Conservation (phyloP, 2,113 vertebrate genomes). For the Sminthopsis crassicaudata region DNA sequence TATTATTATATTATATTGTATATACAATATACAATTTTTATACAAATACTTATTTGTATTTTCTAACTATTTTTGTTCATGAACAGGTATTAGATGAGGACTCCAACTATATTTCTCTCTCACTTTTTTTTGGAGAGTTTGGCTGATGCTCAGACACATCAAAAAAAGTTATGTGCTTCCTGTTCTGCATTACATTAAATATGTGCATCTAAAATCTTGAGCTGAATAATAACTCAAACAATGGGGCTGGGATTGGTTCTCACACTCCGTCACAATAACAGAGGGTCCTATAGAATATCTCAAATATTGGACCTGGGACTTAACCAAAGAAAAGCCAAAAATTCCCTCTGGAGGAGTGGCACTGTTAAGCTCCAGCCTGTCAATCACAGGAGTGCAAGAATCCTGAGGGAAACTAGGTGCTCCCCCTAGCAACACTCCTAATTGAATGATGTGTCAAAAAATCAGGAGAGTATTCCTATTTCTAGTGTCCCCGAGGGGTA, state of each 20-base stretch:
- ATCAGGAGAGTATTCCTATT: not conserved
- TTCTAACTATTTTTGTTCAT: not conserved
- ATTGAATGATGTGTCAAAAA: constrained; percentile 22
- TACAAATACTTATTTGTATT: not conserved
- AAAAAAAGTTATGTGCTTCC: not conserved
- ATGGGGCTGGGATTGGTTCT: not conserved
- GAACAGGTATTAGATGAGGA: not conserved
- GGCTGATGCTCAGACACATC: not conserved
- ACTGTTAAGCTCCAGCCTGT: rapidly evolving
- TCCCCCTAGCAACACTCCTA: constrained; percentile 13
- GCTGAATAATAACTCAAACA: not conserved
- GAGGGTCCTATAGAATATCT: not conserved
- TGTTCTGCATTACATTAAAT: not conserved
- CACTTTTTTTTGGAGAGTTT: not conserved
- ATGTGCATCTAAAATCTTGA: not conserved
- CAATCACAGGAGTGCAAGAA: not conserved
- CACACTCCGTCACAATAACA: not conserved
- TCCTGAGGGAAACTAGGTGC: not conserved
- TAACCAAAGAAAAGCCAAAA: constrained; percentile 2
- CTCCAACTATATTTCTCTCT: not conserved
- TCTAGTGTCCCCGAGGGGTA: not conserved
- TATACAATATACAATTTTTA: too few species aligned
- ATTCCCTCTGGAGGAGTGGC: not conserved
- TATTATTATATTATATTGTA: too few species aligned
- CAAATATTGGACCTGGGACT: not conserved